Evolutionary conservation across 2,888 invertebrate genomes (phyloP), one percentile per base, ranked within the genome.

Genomic region (Tanypteryx hageni): DNA sequence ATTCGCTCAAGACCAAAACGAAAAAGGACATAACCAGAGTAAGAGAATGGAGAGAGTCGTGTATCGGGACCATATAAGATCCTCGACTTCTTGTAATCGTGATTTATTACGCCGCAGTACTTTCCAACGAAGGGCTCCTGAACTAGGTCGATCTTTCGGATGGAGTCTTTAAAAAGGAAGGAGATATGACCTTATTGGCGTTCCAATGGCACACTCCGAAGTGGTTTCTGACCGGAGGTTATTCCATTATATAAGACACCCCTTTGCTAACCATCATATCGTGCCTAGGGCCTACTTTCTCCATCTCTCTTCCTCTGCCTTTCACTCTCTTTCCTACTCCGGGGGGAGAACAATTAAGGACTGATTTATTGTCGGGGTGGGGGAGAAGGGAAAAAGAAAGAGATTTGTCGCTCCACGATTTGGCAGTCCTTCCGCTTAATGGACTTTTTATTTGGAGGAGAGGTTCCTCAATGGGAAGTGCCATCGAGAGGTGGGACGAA

Each of bases 381-480:
- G 64, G 16, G 11, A 57, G 61, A 31, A 8, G 64, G 44, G 44
- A 13, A 57, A 22, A 31, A 61, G 86, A 18, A 61, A 18, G 68
- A 89, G 64, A 57, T 83, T 57, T 83, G 56, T 44, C 44, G 64
- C 68, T 13, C 18, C 31, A 11, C 89, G 76, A 76, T 76, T 76
- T 76, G 76, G 76, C 76, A 76, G 76, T 76, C 76, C 76, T 76
- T 76, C 76, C 76, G 76, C 76, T 76, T 76, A 76, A 76, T 76
- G 76, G 76, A 76, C 76, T 76, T 76, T 76, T 76, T 76, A n/a
- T 76, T 76, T 76, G 76, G 22, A 76, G 22, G 76, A 76, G 76
- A 27, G 22, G 11, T 76, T 27, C 3, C 44, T 44, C 44, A 44
- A 44, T 44, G 44, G 5, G 44, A 44, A 44, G 44, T 44, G 44